Evolutionary conservation across 2,888 invertebrate species (phyloP), one percentile per base, ranked within the genome.

Genomic region (Cheilosia grossa): DNA sequence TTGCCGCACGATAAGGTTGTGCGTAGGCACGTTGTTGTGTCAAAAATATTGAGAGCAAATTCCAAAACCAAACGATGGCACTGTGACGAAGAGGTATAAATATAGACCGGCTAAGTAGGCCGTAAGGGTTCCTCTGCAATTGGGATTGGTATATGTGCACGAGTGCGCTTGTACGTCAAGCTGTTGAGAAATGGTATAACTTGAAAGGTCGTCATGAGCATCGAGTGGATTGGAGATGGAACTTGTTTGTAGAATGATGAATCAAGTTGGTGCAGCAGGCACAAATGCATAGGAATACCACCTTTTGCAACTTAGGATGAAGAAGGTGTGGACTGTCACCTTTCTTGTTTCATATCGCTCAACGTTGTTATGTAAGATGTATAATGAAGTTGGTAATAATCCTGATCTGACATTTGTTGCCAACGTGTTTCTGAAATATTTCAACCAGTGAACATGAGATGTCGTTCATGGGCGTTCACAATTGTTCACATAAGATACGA

Each of bases 21-120:
- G 27, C 59, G 70, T 75, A 64, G 70, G 58, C 44, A 70, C 17
- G 61, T 67, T 63, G 44, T 21, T 63, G 37, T 30, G 27, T 30
- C 30, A 54, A 47, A 59, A 51, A 59, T 44, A 79, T 51, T 61
- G 27, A 15, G 66, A 67, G 63, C 24, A 53, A 64, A 73, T 61
- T 59, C 49, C 59, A 49, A n/a, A 69, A 42, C 33, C 10, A 56
- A 27, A 27, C 24, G 27, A 42, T 53, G 27, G 17, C 13, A 59
- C 21, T 4, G 15, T 17, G 10, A 21, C 42, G 15, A 24, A 27
- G 66, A 19, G 6, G 24, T 24, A 51, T 24, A n/a, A n/a, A 1
- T 17, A n/a, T 15, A 42, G 4, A 42, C 42, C 47, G 17, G 17
- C n/a, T 17, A 47, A 47, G 17, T 17, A 47, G 9, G 47, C 19